A percentile compares a stretch with the other conserved stretches of the same genome.
Conservation (phyloP, 2,888 invertebrate genomes). For the Furcula furcula region DNA sequence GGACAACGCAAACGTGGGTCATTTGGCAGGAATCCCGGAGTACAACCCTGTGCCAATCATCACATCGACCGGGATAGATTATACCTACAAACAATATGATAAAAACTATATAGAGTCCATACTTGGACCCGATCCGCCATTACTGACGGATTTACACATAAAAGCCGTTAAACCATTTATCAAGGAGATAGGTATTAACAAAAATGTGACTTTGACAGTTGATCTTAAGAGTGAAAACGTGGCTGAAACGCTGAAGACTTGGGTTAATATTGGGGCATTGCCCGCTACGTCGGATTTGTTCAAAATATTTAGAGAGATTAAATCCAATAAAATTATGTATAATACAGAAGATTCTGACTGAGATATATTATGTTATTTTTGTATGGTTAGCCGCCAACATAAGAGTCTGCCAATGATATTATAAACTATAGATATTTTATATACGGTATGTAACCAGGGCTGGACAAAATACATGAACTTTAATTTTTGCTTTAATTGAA, state of each 20-base stretch:
- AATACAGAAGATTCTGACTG: constrained; percentile 2
- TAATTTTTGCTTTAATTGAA: no score
- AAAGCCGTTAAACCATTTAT: constrained; percentile 41
- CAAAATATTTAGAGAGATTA: constrained; percentile 48
- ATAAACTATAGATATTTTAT: no score
- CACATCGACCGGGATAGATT: constrained; percentile 56
- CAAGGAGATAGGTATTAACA: constrained; percentile 39
- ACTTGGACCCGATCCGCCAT: constrained; percentile 58
- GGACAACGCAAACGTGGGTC: constrained; percentile 39
- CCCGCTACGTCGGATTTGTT: constrained; percentile 55
- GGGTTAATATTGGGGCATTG: constrained; percentile 47
- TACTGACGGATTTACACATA: constrained; percentile 48
- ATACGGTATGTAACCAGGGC: no score
- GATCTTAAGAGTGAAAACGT: constrained; percentile 50
- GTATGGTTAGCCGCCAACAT: no score
- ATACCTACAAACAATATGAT: constrained; percentile 48
- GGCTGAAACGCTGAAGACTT: constrained; percentile 44
- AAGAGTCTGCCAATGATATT: no score
- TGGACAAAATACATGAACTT: no score
- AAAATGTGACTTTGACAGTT: constrained; percentile 45
- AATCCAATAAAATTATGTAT: constrained; percentile 48
- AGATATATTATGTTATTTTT: no score
- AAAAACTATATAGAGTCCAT: constrained; percentile 49
- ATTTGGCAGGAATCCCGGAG: constrained; percentile 39
- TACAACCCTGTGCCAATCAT: constrained; percentile 47